Conservation (phyloP, 1,140 invertebrate genomes). For the Pseudomyrmex sp. region DNA sequence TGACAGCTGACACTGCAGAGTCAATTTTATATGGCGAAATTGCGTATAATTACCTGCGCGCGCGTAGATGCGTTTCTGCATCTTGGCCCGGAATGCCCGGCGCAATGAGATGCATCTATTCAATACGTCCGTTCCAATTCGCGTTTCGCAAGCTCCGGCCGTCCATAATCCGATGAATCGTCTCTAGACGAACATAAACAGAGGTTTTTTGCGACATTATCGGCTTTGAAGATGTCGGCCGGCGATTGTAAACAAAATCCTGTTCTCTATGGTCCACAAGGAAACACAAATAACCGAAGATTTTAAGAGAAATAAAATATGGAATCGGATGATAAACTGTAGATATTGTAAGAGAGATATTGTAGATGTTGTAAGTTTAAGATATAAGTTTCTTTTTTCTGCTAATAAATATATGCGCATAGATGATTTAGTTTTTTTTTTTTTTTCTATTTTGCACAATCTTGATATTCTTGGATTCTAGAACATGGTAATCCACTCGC, state of each 20-base stretch:
- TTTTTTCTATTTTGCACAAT: not conserved
- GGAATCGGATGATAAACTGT: too few species aligned
- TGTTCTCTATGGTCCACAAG: not conserved
- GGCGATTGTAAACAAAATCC: too few species aligned
- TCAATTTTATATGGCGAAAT: constrained; percentile 46
- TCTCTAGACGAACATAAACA: not conserved
- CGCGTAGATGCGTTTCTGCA: not conserved
- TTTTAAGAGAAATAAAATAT: not conserved
- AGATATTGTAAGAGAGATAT: too few species aligned
- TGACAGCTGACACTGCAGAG: constrained; percentile 31
- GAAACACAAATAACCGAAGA: not conserved
- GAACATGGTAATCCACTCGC: constrained; percentile 65
- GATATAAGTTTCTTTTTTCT: not conserved
- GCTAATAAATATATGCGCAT: not conserved
- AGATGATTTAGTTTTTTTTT: not conserved
- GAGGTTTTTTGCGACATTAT: not conserved
- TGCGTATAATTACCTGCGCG: constrained; percentile 36
- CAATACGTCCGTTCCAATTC: constrained; percentile 34
- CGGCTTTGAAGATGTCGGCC: not conserved
- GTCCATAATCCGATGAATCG: constrained; percentile 14
- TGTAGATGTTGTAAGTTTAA: not conserved
- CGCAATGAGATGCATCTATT: constrained; percentile 26
- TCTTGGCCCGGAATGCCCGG: constrained; percentile 9
- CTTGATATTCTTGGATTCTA: constrained; percentile 53
- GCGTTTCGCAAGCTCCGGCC: constrained; percentile 18